Evolutionary conservation across 2,888 invertebrate genomes (phyloP), one percentile per base, ranked within the genome.

Genomic region (Synergus gifuensis): DNA sequence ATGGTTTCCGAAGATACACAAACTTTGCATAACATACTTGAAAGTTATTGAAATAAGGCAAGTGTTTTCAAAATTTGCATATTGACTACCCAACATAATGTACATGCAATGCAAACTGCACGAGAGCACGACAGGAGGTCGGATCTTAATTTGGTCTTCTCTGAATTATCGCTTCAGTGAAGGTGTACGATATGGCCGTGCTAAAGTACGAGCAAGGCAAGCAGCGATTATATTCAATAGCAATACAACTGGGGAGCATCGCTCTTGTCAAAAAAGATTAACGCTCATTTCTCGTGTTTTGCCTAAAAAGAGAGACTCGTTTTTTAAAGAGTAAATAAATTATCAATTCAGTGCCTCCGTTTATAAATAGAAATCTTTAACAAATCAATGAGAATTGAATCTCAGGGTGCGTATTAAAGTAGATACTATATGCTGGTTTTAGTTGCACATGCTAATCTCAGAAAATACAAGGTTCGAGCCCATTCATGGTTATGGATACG

Each of bases 401-500:
- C 28, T 28, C 28, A 28, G 28, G 3, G 3, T 28, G 3, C 28
- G 28, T 28, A 28, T 28, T 28, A 28, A 28, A 28, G 28, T 28
- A 28, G 28, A 28, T 28, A 3, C 28, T 28, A 3, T 28, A 28
- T 28, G 28, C 28, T 28, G 28, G 28, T 28, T 28, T 28, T 28
- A 28, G 28, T 28, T 4, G 22, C 22, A 22, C 2, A 58, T 2
- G 18, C 22, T 60, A 60, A 60, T 60, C 22, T 8, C 11, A 9
- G 60, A 22, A 60, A 60, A 60, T 60, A 11, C 60, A 60, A 60
- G 40, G 64, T n/a, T 40, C 42, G n/a, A 42, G n/a, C 42, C 42
- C 42, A 64, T 64, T 42, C 64, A 42, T 49, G 44, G n/a, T 22
- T 73, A 16, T n/a, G 49, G 16, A 73, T 49, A 73, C 22, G 36